Base-by-base conservation (phyloP, 2,113 vertebrate species). In the Sialia sialis region DNA sequence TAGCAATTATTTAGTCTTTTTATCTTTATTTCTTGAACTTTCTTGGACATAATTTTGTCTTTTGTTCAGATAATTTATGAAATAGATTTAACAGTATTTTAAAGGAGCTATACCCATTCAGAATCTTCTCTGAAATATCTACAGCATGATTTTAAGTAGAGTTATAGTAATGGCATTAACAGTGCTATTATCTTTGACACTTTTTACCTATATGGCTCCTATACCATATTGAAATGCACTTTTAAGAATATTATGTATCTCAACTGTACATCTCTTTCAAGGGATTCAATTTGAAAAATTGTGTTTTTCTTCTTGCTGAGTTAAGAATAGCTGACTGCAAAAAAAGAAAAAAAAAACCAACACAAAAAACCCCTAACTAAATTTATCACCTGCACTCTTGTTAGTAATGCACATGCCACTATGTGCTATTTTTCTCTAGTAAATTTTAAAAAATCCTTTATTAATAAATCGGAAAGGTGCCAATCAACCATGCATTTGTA, bases 401-500 rank as follows among this genome's bases (percentile, higher is more conserved):
- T 52, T 59, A 74, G 19, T 2, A 11, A 38, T 49, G 26, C 3
- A 49, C 9, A 30, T 86, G 60, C 46, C n/a, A n/a, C 54, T 73
- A n/a, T 38, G 38, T 27, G 16, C 18, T 70, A n/a, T 25, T 89
- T 93, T 83, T n/a, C 30, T 83, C 63, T 49, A 39, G 8, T 16
- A 44, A 48, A 41, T 89, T 3, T 2, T 18, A 43, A 64, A 55
- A 41, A 63, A 95, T 3, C 26, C 62, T 83, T 94, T 94, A 76
- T 87, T 55, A 93, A 81, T 84, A 69, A 96, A 84, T 92, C 78
- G 84, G 92, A 96, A 96, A 93, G 66, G 52, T 96, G 77, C 44
- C 66, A 51, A 62, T 70, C 73, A 93, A 67, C 74, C 21, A 6
- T 60, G 13, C 46, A 30, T 63, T 90, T 2, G 2, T 67, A 93